These are phyloP conservation scores for Xylota segnis DNA, from an alignment of 2,888 invertebrate species.

Conservation along the genomic window DNA sequence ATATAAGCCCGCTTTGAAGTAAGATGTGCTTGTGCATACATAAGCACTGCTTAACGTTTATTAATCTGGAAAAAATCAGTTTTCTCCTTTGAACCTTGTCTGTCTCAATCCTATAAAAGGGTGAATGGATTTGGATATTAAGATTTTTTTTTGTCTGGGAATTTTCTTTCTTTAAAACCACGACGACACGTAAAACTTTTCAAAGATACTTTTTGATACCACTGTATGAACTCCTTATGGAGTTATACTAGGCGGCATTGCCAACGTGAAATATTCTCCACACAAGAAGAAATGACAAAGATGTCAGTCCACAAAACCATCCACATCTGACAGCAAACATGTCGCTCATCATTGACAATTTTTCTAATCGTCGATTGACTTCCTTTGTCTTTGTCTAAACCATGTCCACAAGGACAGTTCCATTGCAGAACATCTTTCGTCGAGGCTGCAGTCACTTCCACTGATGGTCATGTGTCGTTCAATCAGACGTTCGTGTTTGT, in stretches of 20 bases:
- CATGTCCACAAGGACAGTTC: background rate
- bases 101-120: constrained; percentile 7
- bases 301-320: background rate
- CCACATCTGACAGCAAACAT: background rate
- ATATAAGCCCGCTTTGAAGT: background rate
- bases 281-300: too few relatives aligned
- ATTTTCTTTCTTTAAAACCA: too few relatives aligned
- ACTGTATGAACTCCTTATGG: too few relatives aligned
- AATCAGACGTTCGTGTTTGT: background rate
- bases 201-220: too few relatives aligned
- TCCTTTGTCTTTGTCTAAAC: background rate
- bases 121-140: background rate
- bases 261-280: too few relatives aligned
- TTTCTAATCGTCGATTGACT: constrained; percentile 7
- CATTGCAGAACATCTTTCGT: constrained; percentile 11
- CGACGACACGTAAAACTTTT: too few relatives aligned
- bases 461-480: constrained; percentile 5
- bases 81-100: constrained; percentile 25
- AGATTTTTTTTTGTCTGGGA: background rate
- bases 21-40: background rate
- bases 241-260: too few relatives aligned
- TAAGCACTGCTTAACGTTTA: background rate
- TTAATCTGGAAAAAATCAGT: constrained; percentile 28
- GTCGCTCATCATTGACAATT: background rate
- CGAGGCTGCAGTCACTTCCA: constrained; percentile 12